A percentile compares a stretch with the other conserved stretches of the same genome.
Conservation (phyloP, 2,888 invertebrate species). For the Sinodicranocentrus sp. region DNA sequence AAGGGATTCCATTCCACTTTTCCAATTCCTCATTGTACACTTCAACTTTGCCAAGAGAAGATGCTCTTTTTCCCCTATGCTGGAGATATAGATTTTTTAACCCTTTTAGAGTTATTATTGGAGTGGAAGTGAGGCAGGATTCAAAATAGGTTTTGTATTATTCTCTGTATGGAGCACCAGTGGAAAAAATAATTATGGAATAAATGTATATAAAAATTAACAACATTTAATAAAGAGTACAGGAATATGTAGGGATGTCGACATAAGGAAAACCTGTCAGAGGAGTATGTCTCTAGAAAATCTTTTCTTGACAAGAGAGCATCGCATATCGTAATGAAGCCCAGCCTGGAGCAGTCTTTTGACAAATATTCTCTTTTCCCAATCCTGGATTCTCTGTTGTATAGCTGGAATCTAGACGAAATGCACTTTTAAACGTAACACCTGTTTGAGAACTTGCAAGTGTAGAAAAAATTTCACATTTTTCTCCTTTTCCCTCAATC, state of each 20-base stretch:
- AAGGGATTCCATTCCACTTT: conserved; percentile 48
- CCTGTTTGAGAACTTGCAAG: no score
- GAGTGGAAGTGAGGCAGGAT: no score
- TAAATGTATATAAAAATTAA: conserved; percentile 25
- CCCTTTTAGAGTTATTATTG: no score
- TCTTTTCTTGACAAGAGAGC: conserved; percentile 40
- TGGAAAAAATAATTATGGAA: conserved; percentile 12
- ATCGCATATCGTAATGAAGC: conserved; percentile 36
- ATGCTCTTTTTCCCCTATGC: no score
- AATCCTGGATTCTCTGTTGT: conserved; percentile 29
- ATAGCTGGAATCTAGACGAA: no score
- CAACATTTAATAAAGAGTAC: conserved; percentile 8
- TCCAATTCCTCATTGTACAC: neutral
- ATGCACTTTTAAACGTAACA: no score
- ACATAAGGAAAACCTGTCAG: conserved; percentile 53
- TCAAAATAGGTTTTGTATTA: no score
- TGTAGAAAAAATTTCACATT: no score
- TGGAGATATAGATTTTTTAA: no score
- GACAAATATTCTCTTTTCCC: conserved; percentile 47
- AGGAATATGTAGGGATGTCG: no score
- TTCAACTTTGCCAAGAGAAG: neutral
- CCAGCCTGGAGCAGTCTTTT: conserved; percentile 59
- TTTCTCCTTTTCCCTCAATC: no score
- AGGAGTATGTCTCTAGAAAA: conserved; percentile 42
- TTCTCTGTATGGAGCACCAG: no score